A percentile compares a stretch with the other conserved stretches of the same genome.
Conservation (phyloP, 1,140 invertebrate species). For the Panonychus citri region DNA sequence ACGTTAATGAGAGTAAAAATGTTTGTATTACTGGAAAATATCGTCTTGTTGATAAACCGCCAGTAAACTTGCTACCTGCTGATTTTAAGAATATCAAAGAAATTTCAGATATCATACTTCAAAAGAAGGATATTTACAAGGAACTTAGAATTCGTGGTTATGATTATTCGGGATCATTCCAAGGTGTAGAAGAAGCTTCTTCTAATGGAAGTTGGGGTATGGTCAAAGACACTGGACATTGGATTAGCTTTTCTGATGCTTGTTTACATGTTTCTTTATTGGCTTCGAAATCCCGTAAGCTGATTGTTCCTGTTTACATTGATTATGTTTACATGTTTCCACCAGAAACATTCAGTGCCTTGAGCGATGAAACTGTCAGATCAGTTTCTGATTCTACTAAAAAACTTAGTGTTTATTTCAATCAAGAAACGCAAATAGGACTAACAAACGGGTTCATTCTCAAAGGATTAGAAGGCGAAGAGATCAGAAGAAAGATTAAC, state of each 20-base stretch:
- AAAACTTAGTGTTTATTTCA: conserved; percentile 6
- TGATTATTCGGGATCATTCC: conserved; percentile 67
- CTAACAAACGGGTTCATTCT: conserved; percentile 7
- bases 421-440: conserved; percentile 5
- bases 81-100: conserved; percentile 10
- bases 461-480: conserved; percentile 25
- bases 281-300: background rate
- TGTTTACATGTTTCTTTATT: background rate
- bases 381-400: conserved; percentile 2
- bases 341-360: background rate
- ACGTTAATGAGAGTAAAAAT: conserved; percentile 58
- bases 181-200: conserved; percentile 38
- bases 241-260: conserved; percentile 52
- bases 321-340: background rate
- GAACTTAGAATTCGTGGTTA: conserved; percentile 74
- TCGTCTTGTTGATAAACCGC: too few species aligned
- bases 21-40: conserved; percentile 53
- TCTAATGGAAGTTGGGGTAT: conserved; percentile 31
- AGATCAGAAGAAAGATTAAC: conserved; percentile 56
- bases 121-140: conserved; percentile 37
- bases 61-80: conserved; percentile 16
- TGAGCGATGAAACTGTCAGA: background rate
- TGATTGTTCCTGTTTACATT: conserved; percentile 32
- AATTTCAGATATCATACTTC: conserved; percentile 23
- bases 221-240: conserved; percentile 59